Evolutionary conservation across 30 jellyfish, hydroid and myxozoan genomes (phyloP), one percentile per base, ranked within the genome.

Genomic region (Aurelia sp.): DNA sequence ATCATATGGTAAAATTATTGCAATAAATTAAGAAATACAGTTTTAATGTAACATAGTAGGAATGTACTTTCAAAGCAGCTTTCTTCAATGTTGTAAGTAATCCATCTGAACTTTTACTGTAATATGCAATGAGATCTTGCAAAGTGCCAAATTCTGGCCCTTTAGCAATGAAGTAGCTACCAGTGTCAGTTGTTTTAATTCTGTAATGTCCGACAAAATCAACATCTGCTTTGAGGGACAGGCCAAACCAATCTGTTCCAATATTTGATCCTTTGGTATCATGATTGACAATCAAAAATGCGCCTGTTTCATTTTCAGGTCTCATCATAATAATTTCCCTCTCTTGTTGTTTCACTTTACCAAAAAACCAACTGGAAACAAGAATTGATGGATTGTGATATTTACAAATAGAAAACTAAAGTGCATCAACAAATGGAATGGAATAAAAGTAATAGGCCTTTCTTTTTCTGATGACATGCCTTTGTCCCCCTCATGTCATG

Each of bases 341-440:
- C 48, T 95, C 97, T 13, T 87, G 97, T 35, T 97, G 86, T 72
- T 90, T 90, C 1, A 80, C 82, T 40, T 76, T 97, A 58, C 98
- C 98, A 81, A 95, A 95, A 65, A 64, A 95, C 99, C 99, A 95
- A 27, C 99, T 95, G 47, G 31, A 63, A 41, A 35, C n/a, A n/a
- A 70, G 16, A 40, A 40, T 40, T 5, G 10, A 40, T 40, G 3
- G 51, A 40, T 2, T 27, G 33, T 27, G 33, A 27, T 27, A 27
- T 27, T 27, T 27, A 27, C 33, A 27, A 27, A 27, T 27, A 27
- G 33, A 27, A 27, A 27, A 27, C 33, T 27, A 2, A 27, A 27
- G 33, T 27, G 33, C 33, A 2, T 27, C 33, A 27, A 27, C 33
- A 27, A 0, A 27, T 27, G 33, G 33, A 27, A 27, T 27, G 33